Percentiles rank a stretch among this genome's conserved stretches.
Conservation (phyloP, 2,797 vertebrate species). For the Botia kubotai region DNA sequence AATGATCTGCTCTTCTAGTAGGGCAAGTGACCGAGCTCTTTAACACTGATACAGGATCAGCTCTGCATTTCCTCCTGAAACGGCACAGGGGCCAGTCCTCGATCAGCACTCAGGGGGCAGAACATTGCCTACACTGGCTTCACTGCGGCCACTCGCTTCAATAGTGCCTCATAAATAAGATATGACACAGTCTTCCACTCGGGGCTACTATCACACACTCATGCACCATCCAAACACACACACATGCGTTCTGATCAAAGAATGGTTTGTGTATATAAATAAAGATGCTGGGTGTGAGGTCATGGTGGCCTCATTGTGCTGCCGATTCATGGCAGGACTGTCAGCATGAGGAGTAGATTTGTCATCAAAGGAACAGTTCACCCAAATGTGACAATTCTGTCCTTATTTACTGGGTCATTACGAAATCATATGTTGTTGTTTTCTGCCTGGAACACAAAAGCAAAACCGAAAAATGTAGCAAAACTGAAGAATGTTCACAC, state of each 20-base stretch:
- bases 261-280: conserved; percentile 1
- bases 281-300: neutral
- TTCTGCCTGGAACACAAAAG: neutral
- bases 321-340: neutral
- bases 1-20: conserved; percentile 13
- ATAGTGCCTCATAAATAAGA: conserved; percentile 56
- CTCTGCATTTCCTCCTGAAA: conserved; percentile 1
- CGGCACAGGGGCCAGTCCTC: conserved; percentile 9
- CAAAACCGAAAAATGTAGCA: neutral
- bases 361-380: neutral
- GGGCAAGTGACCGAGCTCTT: conserved; percentile 14
- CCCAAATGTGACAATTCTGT: neutral
- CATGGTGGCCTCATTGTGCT: conserved; percentile 1
- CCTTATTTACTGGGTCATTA: neutral
- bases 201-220: conserved; percentile 23
- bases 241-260: neutral
- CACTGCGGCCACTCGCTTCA: neutral
- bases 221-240: conserved; percentile 8
- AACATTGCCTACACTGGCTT: conserved; percentile 8
- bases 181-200: conserved; percentile 56
- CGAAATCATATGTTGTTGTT: neutral
- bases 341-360: neutral
- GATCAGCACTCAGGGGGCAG: conserved; percentile 14
- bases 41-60: conserved; percentile 16
- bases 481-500: neutral